Percentiles rank a stretch among this genome's conserved stretches.
Conservation (phyloP, 37 sponge, comb jelly and placozoan genomes). For the Spongia lamella region DNA sequence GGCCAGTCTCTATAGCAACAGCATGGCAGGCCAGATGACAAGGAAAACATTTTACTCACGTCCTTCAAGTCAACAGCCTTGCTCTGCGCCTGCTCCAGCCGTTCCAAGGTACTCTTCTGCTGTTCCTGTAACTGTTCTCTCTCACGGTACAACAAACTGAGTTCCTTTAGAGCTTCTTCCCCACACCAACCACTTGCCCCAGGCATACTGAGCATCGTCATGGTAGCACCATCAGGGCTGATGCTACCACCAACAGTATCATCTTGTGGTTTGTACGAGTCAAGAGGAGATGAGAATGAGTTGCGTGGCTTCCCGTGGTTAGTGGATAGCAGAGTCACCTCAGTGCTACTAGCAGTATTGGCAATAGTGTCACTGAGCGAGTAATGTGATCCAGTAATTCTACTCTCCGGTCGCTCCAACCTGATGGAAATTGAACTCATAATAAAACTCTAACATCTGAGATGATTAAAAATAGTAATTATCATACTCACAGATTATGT, state of each 20-base stretch:
- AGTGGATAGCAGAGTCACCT: background rate
- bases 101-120: slow-evolving; percentile 31
- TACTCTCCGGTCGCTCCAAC: too few species aligned
- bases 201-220: background rate
- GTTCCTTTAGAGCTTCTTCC: slow-evolving; percentile 20
- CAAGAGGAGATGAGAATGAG: background rate
- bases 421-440: too few species aligned
- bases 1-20: background rate
- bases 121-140: slow-evolving; percentile 39
- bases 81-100: slow-evolving; percentile 23
- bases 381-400: too few species aligned
- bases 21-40: background rate
- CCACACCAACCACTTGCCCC: background rate
- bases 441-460: too few species aligned
- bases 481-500: too few species aligned
- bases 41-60: slow-evolving; percentile 26
- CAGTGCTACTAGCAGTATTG: too few species aligned
- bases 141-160: slow-evolving; percentile 31
- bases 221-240: too few species aligned
- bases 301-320: background rate
- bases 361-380: too few species aligned
- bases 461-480: too few species aligned
- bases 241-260: too few species aligned
- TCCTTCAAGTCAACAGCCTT: slow-evolving; percentile 31
- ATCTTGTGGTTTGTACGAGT: too few species aligned